Base-by-base conservation (phyloP, 2,888 invertebrate genomes). In the Lasioglossum villosulum region DNA sequence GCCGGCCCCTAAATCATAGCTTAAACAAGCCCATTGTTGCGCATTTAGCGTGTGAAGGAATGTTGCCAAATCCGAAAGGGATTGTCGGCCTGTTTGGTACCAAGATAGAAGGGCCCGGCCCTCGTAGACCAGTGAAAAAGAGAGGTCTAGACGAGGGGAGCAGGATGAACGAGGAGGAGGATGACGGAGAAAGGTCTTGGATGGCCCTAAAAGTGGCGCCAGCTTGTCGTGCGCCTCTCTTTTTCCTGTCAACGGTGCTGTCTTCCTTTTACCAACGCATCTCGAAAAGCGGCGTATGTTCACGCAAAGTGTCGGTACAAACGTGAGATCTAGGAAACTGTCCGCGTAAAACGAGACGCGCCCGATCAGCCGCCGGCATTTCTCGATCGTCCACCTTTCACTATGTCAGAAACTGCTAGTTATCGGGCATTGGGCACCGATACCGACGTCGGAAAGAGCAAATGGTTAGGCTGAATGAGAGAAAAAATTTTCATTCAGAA, bases 31-130 rank as follows among this genome's bases (percentile, higher is more conserved):
- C 94, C 92, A 94, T 94, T 94, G 94, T 95, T 94, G 93, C 91
- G 91, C 93, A 93, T 94, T 94, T 94, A 94, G 94, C 93, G 93
- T 94, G 94, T 94, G 94, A 94, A 94, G 93, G 94, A 94, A 94
- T 94, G 92, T 94, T 93, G 93, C 92, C 93, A 93, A 93, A 94
- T 93, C 92, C 89, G 86, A 78, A 90, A 89, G 87, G 85, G 88
- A 90, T 89, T 89, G 89, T 83, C 86, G 86, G 88, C 52, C 75
- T 66, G 75, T 63, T 88, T 72, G 80, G 84, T 84, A 82, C 71
- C 48, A 48, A 56, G 83, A 81, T 83, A 81, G 88, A 87, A 76
- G 75, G 79, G 76, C 75, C 73, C 39, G 75, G 52, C 75, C 23
- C 70, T 75, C 80, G 78, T 80, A 63, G 80, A 73, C 56, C 39